Percentiles rank a stretch among this genome's conserved stretches.
These are phyloP conservation scores for Lepus timidus DNA, from an alignment of 2,113 vertebrate genomes.

Conservation along the genomic window DNA sequence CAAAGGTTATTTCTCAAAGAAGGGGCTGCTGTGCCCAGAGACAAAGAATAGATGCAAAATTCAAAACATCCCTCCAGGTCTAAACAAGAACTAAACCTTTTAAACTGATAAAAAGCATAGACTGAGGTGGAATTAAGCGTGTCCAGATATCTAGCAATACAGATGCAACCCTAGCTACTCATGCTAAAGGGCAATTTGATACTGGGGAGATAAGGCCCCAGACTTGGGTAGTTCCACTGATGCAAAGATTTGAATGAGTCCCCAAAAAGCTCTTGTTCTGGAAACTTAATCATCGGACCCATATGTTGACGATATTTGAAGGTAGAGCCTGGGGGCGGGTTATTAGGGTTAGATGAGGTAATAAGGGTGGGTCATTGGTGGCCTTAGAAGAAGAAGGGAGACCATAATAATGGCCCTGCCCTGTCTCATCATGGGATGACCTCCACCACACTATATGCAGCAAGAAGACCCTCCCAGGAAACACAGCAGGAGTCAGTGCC, in stretches of 20 bases:
- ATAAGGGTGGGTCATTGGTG: background rate
- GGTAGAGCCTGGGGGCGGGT: background rate
- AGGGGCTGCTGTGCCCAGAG: background rate
- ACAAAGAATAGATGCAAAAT: background rate
- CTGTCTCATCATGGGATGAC: background rate
- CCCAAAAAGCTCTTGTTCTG: background rate
- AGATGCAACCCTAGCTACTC: background rate
- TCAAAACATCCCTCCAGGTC: slow-evolving; percentile 18
- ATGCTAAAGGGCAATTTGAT: background rate
- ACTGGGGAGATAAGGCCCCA: background rate
- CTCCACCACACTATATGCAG: background rate
- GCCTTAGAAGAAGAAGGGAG: background rate
- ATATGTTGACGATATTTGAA: background rate
- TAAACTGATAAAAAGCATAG: slow-evolving; percentile 52
- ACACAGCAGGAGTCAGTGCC: background rate
- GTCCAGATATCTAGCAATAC: background rate
- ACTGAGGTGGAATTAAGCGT: background rate
- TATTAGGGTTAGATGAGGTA: background rate
- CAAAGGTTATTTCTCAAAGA: background rate
- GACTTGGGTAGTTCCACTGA: too few species aligned
- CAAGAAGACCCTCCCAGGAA: background rate
- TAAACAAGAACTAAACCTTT: slow-evolving; percentile 6
- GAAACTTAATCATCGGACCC: background rate
- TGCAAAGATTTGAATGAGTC: background rate
- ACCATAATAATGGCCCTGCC: background rate